Percentiles rank a stretch among this genome's conserved stretches.
These are phyloP conservation scores for Zeuzera pyrina DNA, from an alignment of 2,888 invertebrate genomes.

Conservation along the genomic window DNA sequence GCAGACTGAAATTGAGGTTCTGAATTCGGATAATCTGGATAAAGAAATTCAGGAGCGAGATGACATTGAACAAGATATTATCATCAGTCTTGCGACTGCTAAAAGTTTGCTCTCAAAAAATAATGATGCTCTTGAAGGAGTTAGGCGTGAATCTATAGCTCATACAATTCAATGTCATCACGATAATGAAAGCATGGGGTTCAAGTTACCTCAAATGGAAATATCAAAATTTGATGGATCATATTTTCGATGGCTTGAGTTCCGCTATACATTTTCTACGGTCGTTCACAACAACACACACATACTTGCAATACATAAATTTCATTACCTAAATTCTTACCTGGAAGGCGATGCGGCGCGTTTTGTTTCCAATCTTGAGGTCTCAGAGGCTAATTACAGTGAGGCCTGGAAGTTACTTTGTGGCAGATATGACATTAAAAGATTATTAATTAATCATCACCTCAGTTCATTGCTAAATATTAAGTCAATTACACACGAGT, in stretches of 20 bases:
- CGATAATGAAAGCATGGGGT: conserved; percentile 8
- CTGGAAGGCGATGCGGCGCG: conserved; percentile 17
- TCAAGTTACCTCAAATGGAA: conserved; percentile 17
- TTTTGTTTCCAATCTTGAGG: conserved; percentile 13
- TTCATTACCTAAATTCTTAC: conserved; percentile 16
- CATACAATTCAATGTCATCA: neutral
- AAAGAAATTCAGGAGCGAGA: conserved; percentile 7
- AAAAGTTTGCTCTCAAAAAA: conserved; percentile 2
- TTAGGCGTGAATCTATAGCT: neutral
- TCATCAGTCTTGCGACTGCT: conserved; percentile 3
- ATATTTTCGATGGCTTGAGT: conserved; percentile 19
- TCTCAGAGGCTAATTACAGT: conserved; percentile 10
- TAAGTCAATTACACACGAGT: conserved; percentile 9
- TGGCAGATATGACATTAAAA: conserved; percentile 13
- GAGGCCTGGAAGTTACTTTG: conserved; percentile 10
- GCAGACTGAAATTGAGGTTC: conserved; percentile 8
- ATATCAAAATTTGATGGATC: conserved; percentile 18
- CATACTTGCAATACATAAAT: conserved; percentile 15
- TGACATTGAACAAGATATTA: conserved; percentile 6
- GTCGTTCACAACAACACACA: conserved; percentile 20
- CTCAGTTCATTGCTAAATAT: conserved; percentile 14
- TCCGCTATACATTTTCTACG: conserved; percentile 15
- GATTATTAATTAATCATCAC: conserved; percentile 14
- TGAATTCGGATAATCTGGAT: conserved; percentile 5
- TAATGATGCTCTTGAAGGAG: neutral